Evolutionary conservation across 2,888 invertebrate species (phyloP), one percentile per base, ranked within the genome.

Genomic region (Phasia obesa): DNA sequence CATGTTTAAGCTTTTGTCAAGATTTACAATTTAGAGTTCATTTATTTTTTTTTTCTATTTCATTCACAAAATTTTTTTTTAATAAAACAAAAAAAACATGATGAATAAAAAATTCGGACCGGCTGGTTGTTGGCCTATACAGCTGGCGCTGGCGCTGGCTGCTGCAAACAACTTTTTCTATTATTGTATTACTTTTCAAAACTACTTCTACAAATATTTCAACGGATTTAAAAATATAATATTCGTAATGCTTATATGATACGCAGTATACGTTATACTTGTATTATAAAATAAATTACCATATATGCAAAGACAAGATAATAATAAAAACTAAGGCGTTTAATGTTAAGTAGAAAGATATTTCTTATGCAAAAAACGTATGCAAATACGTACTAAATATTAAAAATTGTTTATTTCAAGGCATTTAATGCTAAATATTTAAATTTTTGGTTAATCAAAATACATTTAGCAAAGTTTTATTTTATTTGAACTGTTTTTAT

Each of bases 271-370:
- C n/a, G 17, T 17, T 17, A 19, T 17, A 19, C 7, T 47, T 6
- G 2, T 19, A 2, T 42, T 42, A 42, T 47, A 19, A n/a, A 44
- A 44, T 38, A 53, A 59, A 73, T 65, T 79, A 69, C 79, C 79
- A 69, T 67, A 74, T 79, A 71, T 62, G 79, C 60, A 55, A 53
- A 73, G 60, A 73, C 79, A 27, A 79, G 59, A 73, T 53, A 42
- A 53, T 60, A 15, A 53, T 44, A 42, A 65, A 57, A 19, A 17
- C 21, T 35, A 70, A 78, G 79, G 79, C 79, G 79, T 79, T 62
- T 44, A 65, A 64, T 64, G 47, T 55, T 44, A 44, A 44, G 55
- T 74, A 27, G 17, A 51, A 55, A 74, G 44, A 44, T 62, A 53
- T 53, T 9, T 35, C 11, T 11, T n/a, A n/a, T n/a, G n/a, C n/a